Base-by-base conservation (phyloP, 2,113 vertebrate species). In the Cebidichthys violaceus region DNA sequence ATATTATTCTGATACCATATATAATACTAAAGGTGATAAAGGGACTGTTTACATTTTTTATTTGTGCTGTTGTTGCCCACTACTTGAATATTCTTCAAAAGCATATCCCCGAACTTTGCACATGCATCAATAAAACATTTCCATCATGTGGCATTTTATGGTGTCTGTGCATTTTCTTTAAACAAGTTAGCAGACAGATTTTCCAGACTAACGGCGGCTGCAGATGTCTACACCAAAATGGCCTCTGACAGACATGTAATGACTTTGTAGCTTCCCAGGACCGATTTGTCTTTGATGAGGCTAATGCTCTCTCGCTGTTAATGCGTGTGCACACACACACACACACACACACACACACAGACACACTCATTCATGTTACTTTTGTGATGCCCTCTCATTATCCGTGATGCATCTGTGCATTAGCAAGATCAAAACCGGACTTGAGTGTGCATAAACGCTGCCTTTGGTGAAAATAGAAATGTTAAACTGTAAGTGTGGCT, bases 81-180 rank as follows among this genome's bases (percentile, higher is more conserved):
- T 35, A 77, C 68, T 75, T 90, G 73, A 81, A 33, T 75, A 57
- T 79, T 79, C 68, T 75, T 79, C 41, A 35, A 47, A 88, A 59
- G 74, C 70, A 79, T 66, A 80, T 79, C 41, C 75, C 60, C 52
- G 70, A 67, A 84, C 57, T 65, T 77, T 83, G 84, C 83, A 84
- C 79, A 85, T 61, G 70, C 71, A 83, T 92, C 87, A 93, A 93
- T 92, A 94, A 94, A 33, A 93, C 67, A 75, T 86, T 84, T 93
- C 85, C 66, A 73, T 83, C 75, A 64, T 84, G 85, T 78, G 74
- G 60, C 79, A 79, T 68, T 86, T 76, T 31, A 70, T 57, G 75
- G 67, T 83, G 47, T 88, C 67, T 85, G 72, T 84, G 60, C 69
- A 78, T 89, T 89, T 81, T 69, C 24, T 75, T 84, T 84, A 77